Percentiles rank a stretch among this genome's conserved stretches.
Evolutionary conservation across 1,140 invertebrate species (phyloP).

Genomic region (Trachymyrmex septentrionalis): DNA sequence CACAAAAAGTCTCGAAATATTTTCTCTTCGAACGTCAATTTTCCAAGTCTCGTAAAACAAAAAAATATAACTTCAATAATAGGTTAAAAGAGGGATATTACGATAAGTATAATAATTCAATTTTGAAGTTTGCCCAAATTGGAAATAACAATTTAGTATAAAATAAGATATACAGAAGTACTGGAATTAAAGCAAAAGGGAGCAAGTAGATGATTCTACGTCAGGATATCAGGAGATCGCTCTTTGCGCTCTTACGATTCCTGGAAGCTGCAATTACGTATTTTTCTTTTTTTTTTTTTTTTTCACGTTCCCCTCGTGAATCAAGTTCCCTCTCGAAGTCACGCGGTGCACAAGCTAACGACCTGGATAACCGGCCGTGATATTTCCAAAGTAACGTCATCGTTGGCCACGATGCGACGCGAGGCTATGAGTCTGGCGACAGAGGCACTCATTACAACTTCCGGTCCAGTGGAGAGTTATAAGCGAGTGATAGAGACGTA

Average conservation of each 20-base stretch:
- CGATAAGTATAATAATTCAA: background rate
- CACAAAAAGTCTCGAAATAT: background rate
- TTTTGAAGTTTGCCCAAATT: background rate
- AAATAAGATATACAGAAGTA: background rate
- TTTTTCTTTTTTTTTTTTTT: slow-evolving; percentile 27
- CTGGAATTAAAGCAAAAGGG: background rate
- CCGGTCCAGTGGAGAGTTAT: slow-evolving; percentile 77
- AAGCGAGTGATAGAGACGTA: slow-evolving; percentile 43
- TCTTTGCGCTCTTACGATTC: slow-evolving; percentile 35
- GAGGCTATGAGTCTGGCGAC: slow-evolving; percentile 79
- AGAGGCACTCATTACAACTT: slow-evolving; percentile 83
- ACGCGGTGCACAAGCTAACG: slow-evolving; percentile 75
- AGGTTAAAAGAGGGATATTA: background rate
- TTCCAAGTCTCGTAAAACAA: background rate
- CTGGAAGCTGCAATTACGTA: slow-evolving; percentile 60
- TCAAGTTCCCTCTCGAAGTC: slow-evolving; percentile 68
- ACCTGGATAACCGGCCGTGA: slow-evolving; percentile 75
- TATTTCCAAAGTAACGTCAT: slow-evolving; percentile 82
- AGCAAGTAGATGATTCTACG: slow-evolving; percentile 10
- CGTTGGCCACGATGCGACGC: slow-evolving; percentile 73
- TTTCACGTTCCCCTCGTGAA: slow-evolving; percentile 22
- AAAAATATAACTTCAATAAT: background rate
- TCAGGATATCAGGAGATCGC: slow-evolving; percentile 15
- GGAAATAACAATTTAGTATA: background rate
- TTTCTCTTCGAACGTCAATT: background rate